Conservation (phyloP, 2,888 invertebrate genomes). For the Gnatocerus cornutus region DNA sequence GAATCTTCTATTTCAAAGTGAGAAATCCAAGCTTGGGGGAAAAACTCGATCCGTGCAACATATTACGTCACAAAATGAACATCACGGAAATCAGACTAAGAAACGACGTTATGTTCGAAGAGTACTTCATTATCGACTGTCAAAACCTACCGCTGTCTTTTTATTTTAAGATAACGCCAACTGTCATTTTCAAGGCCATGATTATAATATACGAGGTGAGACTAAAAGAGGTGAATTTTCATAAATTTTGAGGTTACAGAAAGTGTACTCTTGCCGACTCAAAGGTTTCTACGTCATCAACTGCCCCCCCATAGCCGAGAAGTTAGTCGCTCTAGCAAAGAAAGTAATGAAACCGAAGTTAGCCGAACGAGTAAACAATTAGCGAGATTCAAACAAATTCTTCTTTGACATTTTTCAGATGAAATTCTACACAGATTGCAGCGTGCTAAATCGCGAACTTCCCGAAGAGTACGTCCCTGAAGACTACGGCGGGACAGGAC, state of each 20-base stretch:
- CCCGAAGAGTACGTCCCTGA: neutral
- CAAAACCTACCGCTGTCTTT: neutral
- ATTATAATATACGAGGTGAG: neutral
- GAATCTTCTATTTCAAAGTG: neutral
- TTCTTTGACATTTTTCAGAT: no score
- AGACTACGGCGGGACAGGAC: neutral
- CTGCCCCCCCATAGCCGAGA: neutral
- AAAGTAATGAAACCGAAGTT: constrained; percentile 1
- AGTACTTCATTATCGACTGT: neutral
- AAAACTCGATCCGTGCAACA: neutral
- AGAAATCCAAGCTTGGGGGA: neutral
- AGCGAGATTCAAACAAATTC: no score
- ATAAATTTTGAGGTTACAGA: neutral
- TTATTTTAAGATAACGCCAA: neutral
- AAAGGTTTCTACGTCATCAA: neutral
- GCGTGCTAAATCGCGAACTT: neutral
- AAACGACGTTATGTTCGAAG: neutral
- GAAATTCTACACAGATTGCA: neutral
- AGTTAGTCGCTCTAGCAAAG: neutral
- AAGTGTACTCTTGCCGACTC: neutral
- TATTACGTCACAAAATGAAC: neutral
- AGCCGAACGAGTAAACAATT: neutral
- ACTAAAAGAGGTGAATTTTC: neutral
- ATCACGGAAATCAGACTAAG: neutral
- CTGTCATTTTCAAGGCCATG: neutral